phyloP scores from a whole-genome alignment of 2,888 invertebrate genomes.

The Crocallis elinguaria region DNA sequence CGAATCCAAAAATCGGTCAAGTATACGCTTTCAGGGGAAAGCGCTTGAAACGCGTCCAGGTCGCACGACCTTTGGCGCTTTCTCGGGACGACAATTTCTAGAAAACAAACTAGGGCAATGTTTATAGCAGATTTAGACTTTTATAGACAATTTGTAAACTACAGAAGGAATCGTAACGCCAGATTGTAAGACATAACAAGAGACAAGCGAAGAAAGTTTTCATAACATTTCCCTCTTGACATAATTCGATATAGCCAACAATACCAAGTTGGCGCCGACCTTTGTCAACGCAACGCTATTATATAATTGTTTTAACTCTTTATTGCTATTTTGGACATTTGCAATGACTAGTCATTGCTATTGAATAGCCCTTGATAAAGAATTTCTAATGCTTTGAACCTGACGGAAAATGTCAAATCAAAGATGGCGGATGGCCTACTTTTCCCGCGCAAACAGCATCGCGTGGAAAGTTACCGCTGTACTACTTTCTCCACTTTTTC shows the following conservation, averaged over 20 bases:
- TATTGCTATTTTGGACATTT: slow-evolving; percentile 33
- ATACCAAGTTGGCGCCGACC: slow-evolving; percentile 65
- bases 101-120: not conserved
- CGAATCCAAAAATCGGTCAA: slow-evolving; percentile 78
- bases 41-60: slow-evolving; percentile 64
- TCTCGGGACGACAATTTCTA: slow-evolving; percentile 12
- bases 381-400: slow-evolving; percentile 42
- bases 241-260: slow-evolving; percentile 63
- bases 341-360: slow-evolving; percentile 7
- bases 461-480: slow-evolving; percentile 83
- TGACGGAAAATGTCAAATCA: slow-evolving; percentile 69
- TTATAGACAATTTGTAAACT: slow-evolving; percentile 27
- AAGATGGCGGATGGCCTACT: slow-evolving; percentile 80
- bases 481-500: slow-evolving; percentile 85
- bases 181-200: slow-evolving; percentile 60
- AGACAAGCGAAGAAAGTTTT: slow-evolving; percentile 57
- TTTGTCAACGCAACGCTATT: slow-evolving; percentile 31
- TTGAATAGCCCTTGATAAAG: slow-evolving; percentile 22
- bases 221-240: slow-evolving; percentile 65
- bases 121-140: slow-evolving; percentile 6
- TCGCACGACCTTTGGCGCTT: slow-evolving; percentile 50
- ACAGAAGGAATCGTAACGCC: slow-evolving; percentile 20
- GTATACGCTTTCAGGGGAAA: slow-evolving; percentile 60
- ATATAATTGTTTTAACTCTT: slow-evolving; percentile 28
- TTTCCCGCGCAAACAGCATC: slow-evolving; percentile 77